A percentile compares a stretch with the other conserved stretches of the same genome.
phyloP scores from a whole-genome alignment of 2,888 invertebrate genomes.

The Gymnoscelis rufifasciata region DNA sequence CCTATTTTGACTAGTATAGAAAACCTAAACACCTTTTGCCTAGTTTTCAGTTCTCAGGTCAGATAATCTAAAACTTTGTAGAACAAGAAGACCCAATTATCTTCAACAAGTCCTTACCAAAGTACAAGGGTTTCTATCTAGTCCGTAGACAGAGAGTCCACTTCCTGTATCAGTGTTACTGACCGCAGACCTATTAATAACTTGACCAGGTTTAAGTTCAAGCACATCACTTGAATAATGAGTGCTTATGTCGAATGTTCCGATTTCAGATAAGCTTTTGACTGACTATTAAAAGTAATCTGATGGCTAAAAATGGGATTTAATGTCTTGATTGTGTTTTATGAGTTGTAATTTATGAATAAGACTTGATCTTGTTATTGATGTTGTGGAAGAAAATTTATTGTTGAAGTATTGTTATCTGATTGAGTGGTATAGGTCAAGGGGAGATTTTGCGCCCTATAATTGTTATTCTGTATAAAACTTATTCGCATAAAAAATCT shows the following conservation, averaged over 20 bases:
- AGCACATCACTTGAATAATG: slow-evolving; percentile 28
- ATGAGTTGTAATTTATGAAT: not conserved
- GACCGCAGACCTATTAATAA: slow-evolving; percentile 31
- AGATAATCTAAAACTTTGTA: too few relatives aligned
- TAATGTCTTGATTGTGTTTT: not conserved
- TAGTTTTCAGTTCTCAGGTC: too few relatives aligned
- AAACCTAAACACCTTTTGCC: too few relatives aligned
- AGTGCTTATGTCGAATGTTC: slow-evolving; percentile 19
- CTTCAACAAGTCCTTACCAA: not conserved
- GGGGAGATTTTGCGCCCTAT: not conserved
- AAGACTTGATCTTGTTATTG: not conserved
- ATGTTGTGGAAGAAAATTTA: not conserved
- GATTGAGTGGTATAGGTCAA: not conserved
- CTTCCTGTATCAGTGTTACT: slow-evolving; percentile 30
- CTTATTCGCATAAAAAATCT: not conserved
- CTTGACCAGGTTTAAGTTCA: slow-evolving; percentile 28
- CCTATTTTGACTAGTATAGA: too few relatives aligned
- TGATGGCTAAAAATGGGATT: slow-evolving; percentile 1
- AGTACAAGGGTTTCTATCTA: slow-evolving; percentile 5
- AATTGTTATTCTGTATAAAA: not conserved
- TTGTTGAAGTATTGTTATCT: too few relatives aligned
- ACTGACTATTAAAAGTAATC: slow-evolving; percentile 13
- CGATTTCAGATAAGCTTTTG: slow-evolving; percentile 20
- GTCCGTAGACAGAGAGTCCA: slow-evolving; percentile 19
- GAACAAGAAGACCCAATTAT: too few relatives aligned